Evolutionary conservation across 2,113 vertebrate species (phyloP).

Genomic region (Neogobius melanostomus): DNA sequence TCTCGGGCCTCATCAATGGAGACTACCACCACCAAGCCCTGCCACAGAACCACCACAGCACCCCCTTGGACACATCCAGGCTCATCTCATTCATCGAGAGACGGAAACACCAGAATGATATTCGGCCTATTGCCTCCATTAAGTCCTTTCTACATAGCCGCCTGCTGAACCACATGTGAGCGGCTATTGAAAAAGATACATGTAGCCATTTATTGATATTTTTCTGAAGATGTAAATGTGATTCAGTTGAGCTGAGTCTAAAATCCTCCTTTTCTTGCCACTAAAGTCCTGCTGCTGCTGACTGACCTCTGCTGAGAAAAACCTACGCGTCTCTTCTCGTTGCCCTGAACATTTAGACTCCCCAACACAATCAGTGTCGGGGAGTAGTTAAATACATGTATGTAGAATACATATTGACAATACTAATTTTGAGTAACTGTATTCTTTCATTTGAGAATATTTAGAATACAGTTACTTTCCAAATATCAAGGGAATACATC

Average conservation of each 20-base stretch:
- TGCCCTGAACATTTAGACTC: slow-evolving; percentile 34
- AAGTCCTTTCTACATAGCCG: slow-evolving; percentile 93
- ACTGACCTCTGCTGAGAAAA: slow-evolving; percentile 66
- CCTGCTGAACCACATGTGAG: slow-evolving; percentile 85
- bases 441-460: no score
- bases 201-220: slow-evolving; percentile 5
- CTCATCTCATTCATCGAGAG: slow-evolving; percentile 97
- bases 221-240: slow-evolving; percentile 4
- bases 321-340: slow-evolving; percentile 26
- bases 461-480: no score
- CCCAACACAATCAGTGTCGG: not conserved
- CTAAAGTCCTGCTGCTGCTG: slow-evolving; percentile 71
- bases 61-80: slow-evolving; percentile 89
- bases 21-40: slow-evolving; percentile 33
- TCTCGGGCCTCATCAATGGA: slow-evolving; percentile 52
- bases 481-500: no score
- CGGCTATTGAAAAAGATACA: not conserved
- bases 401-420: no score
- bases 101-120: slow-evolving; percentile 97
- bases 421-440: no score
- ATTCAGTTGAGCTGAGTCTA: slow-evolving; percentile 27
- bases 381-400: no score
- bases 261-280: slow-evolving; percentile 51
- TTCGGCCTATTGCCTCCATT: slow-evolving; percentile 87
- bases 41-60: slow-evolving; percentile 50